These are phyloP conservation scores for Ramazzottius varieornatus DNA, from an alignment of 2,888 invertebrate genomes.

Conservation along the genomic window DNA sequence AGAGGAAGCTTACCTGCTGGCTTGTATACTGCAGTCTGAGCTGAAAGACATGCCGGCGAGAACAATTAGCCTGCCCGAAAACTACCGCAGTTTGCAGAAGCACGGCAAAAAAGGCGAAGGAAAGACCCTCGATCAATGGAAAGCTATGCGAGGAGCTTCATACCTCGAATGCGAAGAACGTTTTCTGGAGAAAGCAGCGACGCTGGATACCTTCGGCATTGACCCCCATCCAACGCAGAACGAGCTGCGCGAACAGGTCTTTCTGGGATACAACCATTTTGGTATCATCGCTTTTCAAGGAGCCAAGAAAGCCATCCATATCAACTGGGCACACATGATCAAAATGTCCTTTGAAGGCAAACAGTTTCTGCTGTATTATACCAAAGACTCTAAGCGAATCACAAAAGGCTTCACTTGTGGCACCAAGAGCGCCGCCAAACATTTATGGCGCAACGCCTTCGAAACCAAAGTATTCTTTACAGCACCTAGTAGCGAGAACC, in stretches of 20 bases:
- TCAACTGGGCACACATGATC: conserved; percentile 44
- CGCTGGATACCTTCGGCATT: conserved; percentile 81
- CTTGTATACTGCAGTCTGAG: background rate
- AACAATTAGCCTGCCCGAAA: background rate
- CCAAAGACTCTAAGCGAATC: conserved; percentile 32
- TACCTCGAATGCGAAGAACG: conserved; percentile 61
- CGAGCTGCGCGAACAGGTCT: conserved; percentile 65
- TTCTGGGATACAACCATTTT: conserved; percentile 75
- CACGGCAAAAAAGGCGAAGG: conserved; percentile 3
- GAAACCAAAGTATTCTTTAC: conserved; percentile 95
- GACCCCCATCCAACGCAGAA: conserved; percentile 94
- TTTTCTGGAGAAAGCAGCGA: conserved; percentile 67
- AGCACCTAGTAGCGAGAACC: background rate
- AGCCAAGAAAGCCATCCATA: conserved; percentile 68
- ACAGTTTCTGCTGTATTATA: background rate
- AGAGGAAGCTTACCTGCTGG: background rate
- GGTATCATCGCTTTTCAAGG: conserved; percentile 85
- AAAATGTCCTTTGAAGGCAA: background rate
- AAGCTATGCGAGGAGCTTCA: conserved; percentile 37
- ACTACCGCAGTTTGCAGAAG: background rate
- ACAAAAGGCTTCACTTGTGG: conserved; percentile 86
- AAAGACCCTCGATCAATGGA: background rate
- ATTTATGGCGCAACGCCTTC: conserved; percentile 87
- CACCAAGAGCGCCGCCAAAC: conserved; percentile 64
- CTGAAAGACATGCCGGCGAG: background rate